A percentile compares a stretch with the other conserved stretches of the same genome.
phyloP scores from a whole-genome alignment of 2,888 invertebrate genomes.

The Lottia scabra region DNA sequence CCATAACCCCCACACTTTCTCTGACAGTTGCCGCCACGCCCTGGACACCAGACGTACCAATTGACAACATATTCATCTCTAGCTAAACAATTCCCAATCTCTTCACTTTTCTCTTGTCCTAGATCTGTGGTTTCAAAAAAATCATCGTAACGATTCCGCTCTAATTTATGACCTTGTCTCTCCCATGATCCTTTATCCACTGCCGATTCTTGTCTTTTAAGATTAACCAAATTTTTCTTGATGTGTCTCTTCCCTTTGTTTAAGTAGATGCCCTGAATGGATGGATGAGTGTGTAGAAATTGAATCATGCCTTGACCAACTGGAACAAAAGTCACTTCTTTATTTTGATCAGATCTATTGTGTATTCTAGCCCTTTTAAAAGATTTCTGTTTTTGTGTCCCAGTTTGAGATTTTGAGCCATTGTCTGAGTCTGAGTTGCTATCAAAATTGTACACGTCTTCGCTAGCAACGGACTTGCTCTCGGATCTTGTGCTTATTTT shows the following conservation, averaged over 20 bases:
- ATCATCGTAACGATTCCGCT: constrained; percentile 59
- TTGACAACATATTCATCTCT: constrained; percentile 61
- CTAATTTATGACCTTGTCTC: constrained; percentile 48
- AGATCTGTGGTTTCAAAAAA: constrained; percentile 52
- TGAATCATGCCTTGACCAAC: constrained; percentile 44
- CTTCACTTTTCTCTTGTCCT: constrained; percentile 39
- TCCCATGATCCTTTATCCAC: constrained; percentile 54
- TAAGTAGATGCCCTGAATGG: constrained; percentile 51
- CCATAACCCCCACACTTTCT: constrained; percentile 61
- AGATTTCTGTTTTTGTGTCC: constrained; percentile 20
- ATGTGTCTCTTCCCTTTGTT: constrained; percentile 60
- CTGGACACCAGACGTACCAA: constrained; percentile 65
- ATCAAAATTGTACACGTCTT: constrained; percentile 22
- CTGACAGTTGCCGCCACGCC: constrained; percentile 59
- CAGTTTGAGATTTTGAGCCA: constrained; percentile 4
- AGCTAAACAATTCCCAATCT: constrained; percentile 38
- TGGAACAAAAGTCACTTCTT: constrained; percentile 30
- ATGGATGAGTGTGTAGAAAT: constrained; percentile 48
- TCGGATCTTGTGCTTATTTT: too few relatives aligned
- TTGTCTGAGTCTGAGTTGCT: constrained; percentile 3
- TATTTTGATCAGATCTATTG: constrained; percentile 9
- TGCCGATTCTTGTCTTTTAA: constrained; percentile 46
- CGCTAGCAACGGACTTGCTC: neutral
- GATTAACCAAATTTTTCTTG: constrained; percentile 45
- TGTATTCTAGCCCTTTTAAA: constrained; percentile 24